Evolutionary conservation across 2,113 vertebrate species (phyloP).

Genomic region (Cariama cristata): DNA sequence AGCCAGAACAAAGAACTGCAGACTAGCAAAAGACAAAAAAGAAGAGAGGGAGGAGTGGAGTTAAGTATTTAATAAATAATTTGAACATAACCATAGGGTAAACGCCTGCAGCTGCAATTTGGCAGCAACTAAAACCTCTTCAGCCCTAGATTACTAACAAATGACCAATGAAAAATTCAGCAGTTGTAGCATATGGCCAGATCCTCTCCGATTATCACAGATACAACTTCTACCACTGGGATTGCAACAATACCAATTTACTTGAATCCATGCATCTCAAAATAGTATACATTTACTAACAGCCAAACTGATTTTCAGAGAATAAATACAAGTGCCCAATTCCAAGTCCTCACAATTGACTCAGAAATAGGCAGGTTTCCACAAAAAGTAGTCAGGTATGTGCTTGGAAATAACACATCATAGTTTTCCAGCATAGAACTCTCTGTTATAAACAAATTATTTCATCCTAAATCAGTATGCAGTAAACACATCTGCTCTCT

Average conservation of each 20-base stretch:
- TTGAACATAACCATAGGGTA: not conserved
- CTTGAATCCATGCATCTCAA: not conserved
- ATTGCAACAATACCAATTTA: not conserved
- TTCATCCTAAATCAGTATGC: not conserved
- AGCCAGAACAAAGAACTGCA: constrained; percentile 88
- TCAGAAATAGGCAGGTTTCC: constrained; percentile 40
- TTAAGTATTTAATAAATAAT: not conserved
- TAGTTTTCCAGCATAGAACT: not conserved
- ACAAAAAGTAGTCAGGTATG: constrained; percentile 45
- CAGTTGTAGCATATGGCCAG: not conserved
- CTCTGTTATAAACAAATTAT: not conserved
- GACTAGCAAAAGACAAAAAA: constrained; percentile 75
- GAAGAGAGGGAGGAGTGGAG: not conserved
- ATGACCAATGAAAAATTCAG: not conserved
- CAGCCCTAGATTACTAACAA: not conserved
- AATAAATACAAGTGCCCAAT: not conserved
- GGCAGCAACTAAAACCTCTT: not conserved
- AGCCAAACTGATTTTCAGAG: not conserved
- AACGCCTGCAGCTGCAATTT: not conserved
- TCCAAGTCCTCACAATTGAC: not conserved
- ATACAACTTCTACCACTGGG: not conserved
- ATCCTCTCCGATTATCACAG: not conserved
- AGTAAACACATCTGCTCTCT: not conserved
- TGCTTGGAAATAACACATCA: constrained; percentile 64
- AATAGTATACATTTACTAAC: not conserved